A percentile compares a stretch with the other conserved stretches of the same genome.
These are phyloP conservation scores for Dioctria linearis DNA, from an alignment of 2,888 invertebrate species.

Conservation along the genomic window DNA sequence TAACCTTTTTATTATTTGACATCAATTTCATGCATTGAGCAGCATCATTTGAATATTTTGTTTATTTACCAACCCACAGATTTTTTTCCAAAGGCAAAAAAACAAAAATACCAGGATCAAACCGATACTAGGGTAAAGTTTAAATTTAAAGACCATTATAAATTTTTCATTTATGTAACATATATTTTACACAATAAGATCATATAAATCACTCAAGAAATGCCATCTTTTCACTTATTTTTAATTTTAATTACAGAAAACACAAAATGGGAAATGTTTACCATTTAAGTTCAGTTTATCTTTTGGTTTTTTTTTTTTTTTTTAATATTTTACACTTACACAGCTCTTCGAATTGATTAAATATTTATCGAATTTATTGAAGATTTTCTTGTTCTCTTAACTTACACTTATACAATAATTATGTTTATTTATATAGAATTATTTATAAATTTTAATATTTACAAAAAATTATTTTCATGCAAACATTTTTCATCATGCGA, in stretches of 20 bases:
- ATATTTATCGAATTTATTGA: constrained; percentile 7
- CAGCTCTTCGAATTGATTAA: not conserved
- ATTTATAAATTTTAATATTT: constrained; percentile 22
- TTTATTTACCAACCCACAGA: too few relatives aligned
- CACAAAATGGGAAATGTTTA: constrained; percentile 8
- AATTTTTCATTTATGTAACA: constrained; percentile 56
- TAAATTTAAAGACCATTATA: not conserved
- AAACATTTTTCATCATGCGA: constrained; percentile 47
- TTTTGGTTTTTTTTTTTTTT: constrained; percentile 17
- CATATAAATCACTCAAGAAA: constrained; percentile 58
- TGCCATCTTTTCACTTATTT: constrained; percentile 46
- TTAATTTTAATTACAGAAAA: constrained; percentile 37
- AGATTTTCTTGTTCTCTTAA: constrained; percentile 12
- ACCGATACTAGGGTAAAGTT: not conserved
- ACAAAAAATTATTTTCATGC: constrained; percentile 30
- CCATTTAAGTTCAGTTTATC: not conserved
- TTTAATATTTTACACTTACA: constrained; percentile 24
- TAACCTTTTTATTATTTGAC: too few relatives aligned
- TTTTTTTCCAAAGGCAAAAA: too few relatives aligned
- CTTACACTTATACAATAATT: constrained; percentile 33
- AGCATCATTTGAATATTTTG: too few relatives aligned
- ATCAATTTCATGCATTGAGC: too few relatives aligned
- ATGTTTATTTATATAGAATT: constrained; percentile 52
- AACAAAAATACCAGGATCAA: too few relatives aligned
- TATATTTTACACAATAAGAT: constrained; percentile 59